phyloP scores from a whole-genome alignment of 2,888 invertebrate species.

The Epinotia bilunana region DNA sequence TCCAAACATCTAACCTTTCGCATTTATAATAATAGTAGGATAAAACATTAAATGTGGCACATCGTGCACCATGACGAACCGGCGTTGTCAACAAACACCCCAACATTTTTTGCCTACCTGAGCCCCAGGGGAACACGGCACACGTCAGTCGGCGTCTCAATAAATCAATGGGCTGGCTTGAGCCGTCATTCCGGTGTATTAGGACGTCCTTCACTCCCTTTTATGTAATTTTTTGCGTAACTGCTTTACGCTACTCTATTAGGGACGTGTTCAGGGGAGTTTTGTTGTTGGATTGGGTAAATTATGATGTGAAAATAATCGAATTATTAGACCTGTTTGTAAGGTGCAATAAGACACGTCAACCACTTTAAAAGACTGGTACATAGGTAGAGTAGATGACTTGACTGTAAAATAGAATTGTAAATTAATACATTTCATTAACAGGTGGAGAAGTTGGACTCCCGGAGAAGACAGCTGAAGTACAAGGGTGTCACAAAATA shows the following conservation, averaged over 20 bases:
- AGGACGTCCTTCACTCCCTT: slow-evolving; percentile 59
- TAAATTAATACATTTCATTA: too few species aligned
- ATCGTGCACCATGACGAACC: slow-evolving; percentile 65
- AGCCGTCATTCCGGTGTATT: slow-evolving; percentile 59
- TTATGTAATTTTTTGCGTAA: slow-evolving; percentile 54
- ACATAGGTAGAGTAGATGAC: too few species aligned
- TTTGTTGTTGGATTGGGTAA: slow-evolving; percentile 43
- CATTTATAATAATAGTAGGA: too few species aligned
- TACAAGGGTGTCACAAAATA: too few species aligned
- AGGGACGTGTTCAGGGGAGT: slow-evolving; percentile 38
- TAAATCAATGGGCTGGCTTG: slow-evolving; percentile 70
- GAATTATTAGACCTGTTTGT: not conserved
- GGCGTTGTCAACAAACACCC: slow-evolving; percentile 78
- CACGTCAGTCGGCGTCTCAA: slow-evolving; percentile 70
- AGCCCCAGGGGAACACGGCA: slow-evolving; percentile 60
- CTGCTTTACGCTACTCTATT: slow-evolving; percentile 54
- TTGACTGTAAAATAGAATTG: too few species aligned
- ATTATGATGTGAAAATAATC: slow-evolving; percentile 22
- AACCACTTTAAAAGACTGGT: not conserved
- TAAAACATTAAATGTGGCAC: slow-evolving; percentile 48
- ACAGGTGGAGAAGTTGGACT: too few species aligned
- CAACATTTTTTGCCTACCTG: slow-evolving; percentile 66
- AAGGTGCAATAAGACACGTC: not conserved
- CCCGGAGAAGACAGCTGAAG: too few species aligned
- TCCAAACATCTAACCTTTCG: too few species aligned